Evolutionary conservation across 2,888 invertebrate species (phyloP).

Genomic region (Stegana nigrithorax): DNA sequence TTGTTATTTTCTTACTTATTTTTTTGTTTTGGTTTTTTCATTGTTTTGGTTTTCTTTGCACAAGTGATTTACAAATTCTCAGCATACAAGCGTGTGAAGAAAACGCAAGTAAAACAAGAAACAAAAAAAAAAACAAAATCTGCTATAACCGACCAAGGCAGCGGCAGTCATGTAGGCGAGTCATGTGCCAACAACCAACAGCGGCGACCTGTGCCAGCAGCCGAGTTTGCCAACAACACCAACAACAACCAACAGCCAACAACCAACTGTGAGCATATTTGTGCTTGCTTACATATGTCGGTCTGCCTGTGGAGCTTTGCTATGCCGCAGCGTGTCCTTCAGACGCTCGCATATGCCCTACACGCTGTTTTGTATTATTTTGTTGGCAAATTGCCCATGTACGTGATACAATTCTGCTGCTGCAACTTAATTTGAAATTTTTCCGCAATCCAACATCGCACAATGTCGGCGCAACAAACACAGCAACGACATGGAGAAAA

Average conservation of each 20-base stretch:
- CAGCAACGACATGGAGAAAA: background rate
- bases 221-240: constrained; percentile 43
- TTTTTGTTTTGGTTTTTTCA: constrained; percentile 60
- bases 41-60: too few relatives aligned
- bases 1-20: background rate
- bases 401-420: constrained; percentile 62
- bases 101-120: constrained; percentile 15
- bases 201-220: constrained; percentile 35
- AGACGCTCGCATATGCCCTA: too few relatives aligned
- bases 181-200: constrained; percentile 15
- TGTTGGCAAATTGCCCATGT: constrained; percentile 62
- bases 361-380: constrained; percentile 53
- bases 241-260: constrained; percentile 8
- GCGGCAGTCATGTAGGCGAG: constrained; percentile 20
- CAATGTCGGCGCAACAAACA: constrained; percentile 14
- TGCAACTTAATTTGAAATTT: constrained; percentile 65
- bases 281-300: constrained; percentile 27
- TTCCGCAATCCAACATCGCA: constrained; percentile 57
- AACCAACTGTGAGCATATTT: constrained; percentile 12
- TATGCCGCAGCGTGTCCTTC: too few relatives aligned
- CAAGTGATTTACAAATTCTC: constrained; percentile 56
- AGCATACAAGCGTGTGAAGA: constrained; percentile 53
- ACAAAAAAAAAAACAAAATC: background rate
- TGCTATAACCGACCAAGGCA: constrained; percentile 6
- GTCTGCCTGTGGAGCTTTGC: constrained; percentile 19